A percentile compares a stretch with the other conserved stretches of the same genome.
Evolutionary conservation across 1,140 invertebrate species (phyloP).

Genomic region (Zaprionus inermis): DNA sequence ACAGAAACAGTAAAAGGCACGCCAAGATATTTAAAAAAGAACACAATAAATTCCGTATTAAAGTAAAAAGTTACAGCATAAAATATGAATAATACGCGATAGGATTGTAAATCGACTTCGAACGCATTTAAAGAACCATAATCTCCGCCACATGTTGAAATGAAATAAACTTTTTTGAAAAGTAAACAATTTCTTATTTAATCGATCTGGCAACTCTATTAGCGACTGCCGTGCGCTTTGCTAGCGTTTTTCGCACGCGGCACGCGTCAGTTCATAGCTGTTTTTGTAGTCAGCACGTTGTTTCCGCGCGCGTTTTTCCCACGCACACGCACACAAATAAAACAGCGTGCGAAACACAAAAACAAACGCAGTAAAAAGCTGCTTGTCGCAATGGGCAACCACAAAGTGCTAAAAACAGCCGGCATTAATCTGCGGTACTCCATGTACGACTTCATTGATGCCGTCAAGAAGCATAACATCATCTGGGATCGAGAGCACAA

Average conservation of each 20-base stretch:
- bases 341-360: slow-evolving; percentile 1
- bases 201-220: slow-evolving; percentile 27
- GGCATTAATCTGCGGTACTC: slow-evolving; percentile 64
- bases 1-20: not conserved
- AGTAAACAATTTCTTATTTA: not conserved
- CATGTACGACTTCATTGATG: slow-evolving; percentile 77
- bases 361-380: not conserved
- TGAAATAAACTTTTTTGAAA: not conserved
- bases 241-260: slow-evolving; percentile 42
- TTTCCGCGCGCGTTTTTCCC: slow-evolving; percentile 35
- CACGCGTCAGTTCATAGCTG: slow-evolving; percentile 40
- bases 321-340: not conserved
- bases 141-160: not conserved
- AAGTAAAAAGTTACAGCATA: too few species aligned
- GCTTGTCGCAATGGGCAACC: slow-evolving; percentile 61
- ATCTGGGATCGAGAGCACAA: slow-evolving; percentile 67
- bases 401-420: slow-evolving; percentile 62
- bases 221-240: slow-evolving; percentile 39
- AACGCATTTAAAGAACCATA: too few species aligned
- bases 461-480: slow-evolving; percentile 55
- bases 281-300: slow-evolving; percentile 51
- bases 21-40: not conserved
- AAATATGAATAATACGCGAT: too few species aligned
- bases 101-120: too few species aligned
- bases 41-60: not conserved